These are phyloP conservation scores for Phoxinus phoxinus DNA, from an alignment of 2,113 vertebrate species.

Conservation along the genomic window DNA sequence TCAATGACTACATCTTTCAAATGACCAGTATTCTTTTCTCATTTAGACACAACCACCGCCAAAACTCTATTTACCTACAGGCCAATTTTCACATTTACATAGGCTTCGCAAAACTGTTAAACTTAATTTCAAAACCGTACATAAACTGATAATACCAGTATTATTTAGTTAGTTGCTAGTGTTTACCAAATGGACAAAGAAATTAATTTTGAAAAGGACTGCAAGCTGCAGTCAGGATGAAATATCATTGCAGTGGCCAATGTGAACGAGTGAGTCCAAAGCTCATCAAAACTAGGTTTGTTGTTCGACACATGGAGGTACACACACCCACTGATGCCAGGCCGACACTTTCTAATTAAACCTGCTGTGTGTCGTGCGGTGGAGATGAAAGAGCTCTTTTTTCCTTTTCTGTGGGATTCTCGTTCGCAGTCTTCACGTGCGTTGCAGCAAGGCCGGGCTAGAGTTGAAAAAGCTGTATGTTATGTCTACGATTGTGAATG, in stretches of 20 bases:
- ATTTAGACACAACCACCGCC: no score
- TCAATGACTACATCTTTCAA: no score
- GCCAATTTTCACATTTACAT: no score
- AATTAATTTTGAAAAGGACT: not conserved
- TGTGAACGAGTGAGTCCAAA: slow-evolving; percentile 16
- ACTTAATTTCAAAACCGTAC: no score
- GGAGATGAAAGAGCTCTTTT: slow-evolving; percentile 32
- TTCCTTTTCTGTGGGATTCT: slow-evolving; percentile 30
- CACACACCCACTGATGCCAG: slow-evolving; percentile 21
- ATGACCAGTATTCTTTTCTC: no score
- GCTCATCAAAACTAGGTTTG: slow-evolving; percentile 24
- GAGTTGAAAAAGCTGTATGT: not conserved
- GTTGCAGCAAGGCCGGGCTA: slow-evolving; percentile 15
- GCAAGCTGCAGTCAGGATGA: not conserved
- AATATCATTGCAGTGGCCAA: not conserved
- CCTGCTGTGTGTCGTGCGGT: slow-evolving; percentile 30
- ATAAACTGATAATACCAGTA: not conserved
- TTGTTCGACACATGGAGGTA: slow-evolving; percentile 17
- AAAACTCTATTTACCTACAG: not conserved
- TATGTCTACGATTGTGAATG: not conserved
- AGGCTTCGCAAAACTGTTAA: no score
- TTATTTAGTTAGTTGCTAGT: not conserved
- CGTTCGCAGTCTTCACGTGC: slow-evolving; percentile 30
- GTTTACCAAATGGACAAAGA: slow-evolving; percentile 6
- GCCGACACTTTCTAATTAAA: slow-evolving; percentile 53